Conservation (phyloP, 1,140 invertebrate genomes). For the Trichogramma pretiosum region DNA sequence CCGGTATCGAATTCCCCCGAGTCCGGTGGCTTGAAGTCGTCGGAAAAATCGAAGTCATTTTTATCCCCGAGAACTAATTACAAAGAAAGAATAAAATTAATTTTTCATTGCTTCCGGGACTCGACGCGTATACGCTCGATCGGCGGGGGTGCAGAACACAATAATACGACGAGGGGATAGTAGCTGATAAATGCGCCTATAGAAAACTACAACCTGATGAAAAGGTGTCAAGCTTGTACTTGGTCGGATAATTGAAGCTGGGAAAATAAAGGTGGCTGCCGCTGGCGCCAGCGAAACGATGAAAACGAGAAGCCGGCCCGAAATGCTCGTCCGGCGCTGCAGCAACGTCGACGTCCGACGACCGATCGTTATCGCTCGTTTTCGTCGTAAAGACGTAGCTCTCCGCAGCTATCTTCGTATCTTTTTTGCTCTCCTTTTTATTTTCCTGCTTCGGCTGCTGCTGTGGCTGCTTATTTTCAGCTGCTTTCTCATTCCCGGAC, state of each 20-base stretch:
- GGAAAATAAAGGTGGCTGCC: conserved; percentile 15
- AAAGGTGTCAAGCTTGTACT: conserved; percentile 16
- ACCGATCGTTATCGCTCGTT: background rate
- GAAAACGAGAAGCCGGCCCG: no score
- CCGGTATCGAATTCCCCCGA: no score
- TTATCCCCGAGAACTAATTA: no score
- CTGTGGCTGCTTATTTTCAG: background rate
- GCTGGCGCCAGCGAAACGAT: conserved; percentile 4
- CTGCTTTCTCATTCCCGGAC: no score
- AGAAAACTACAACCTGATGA: conserved; percentile 12
- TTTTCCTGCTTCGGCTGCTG: background rate
- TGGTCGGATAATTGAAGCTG: conserved; percentile 20
- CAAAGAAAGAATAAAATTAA: no score
- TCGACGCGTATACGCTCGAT: no score
- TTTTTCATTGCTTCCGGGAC: no score
- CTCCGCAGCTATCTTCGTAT: conserved; percentile 4
- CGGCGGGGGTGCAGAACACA: no score
- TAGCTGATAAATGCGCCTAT: no score
- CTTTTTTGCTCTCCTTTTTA: conserved; percentile 5
- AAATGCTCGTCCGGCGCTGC: background rate
- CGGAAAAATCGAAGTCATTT: no score
- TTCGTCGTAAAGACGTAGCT: conserved; percentile 8
- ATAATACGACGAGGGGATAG: no score
- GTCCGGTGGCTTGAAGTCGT: no score
- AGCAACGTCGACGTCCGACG: background rate